A percentile compares a stretch with the other conserved stretches of the same genome.
Conservation (phyloP, 2,797 vertebrate genomes). For the Myotis myotis region DNA sequence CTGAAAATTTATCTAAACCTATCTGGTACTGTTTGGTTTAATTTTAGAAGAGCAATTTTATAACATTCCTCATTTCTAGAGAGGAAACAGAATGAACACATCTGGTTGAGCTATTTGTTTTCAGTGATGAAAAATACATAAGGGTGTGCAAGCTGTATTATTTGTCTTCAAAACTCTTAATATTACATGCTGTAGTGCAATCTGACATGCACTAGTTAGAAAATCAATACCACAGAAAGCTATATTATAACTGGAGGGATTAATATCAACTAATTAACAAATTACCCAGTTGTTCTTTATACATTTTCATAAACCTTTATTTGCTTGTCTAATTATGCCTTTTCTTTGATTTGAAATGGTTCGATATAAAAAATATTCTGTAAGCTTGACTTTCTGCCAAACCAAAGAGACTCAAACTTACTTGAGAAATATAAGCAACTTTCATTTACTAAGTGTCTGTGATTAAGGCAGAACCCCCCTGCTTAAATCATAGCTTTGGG, state of each 20-base stretch:
- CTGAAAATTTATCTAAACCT: slow-evolving; percentile 64
- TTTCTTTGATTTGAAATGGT: slow-evolving; percentile 48
- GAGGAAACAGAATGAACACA: slow-evolving; percentile 61
- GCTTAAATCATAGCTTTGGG: slow-evolving; percentile 40
- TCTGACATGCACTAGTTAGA: not conserved
- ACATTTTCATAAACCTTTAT: not conserved
- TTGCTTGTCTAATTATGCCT: slow-evolving; percentile 46
- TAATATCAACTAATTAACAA: slow-evolving; percentile 47
- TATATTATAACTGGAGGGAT: not conserved
- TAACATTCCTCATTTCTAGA: slow-evolving; percentile 58
- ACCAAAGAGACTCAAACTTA: slow-evolving; percentile 58
- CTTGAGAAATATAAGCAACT: slow-evolving; percentile 55
- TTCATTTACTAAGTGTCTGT: slow-evolving; percentile 59
- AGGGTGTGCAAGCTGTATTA: not conserved
- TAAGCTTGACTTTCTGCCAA: slow-evolving; percentile 64
- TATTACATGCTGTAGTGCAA: not conserved
- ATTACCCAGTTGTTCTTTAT: slow-evolving; percentile 5
- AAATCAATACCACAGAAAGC: not conserved
- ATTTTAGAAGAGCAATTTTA: slow-evolving; percentile 75
- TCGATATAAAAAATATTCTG: slow-evolving; percentile 60
- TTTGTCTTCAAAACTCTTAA: slow-evolving; percentile 2
- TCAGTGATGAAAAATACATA: slow-evolving; percentile 27
- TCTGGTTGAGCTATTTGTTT: slow-evolving; percentile 23
- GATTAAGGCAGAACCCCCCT: slow-evolving; percentile 38
- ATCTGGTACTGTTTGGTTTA: slow-evolving; percentile 52